Base-by-base conservation (phyloP, 2,797 vertebrate genomes). In the Enteromius treurensis region DNA sequence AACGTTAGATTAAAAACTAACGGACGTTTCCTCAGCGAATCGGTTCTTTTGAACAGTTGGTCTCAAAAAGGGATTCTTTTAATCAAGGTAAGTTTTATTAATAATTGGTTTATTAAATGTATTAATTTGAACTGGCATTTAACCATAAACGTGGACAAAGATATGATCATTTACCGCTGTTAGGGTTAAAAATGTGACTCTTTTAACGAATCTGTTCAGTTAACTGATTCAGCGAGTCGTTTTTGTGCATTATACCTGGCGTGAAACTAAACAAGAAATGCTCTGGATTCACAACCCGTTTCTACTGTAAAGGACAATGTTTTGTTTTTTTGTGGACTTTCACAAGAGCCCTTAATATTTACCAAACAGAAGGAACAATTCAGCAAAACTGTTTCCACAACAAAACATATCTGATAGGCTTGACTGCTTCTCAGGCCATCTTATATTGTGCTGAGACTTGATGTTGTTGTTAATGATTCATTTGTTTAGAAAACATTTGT, bases 1-100 rank as follows among this genome's bases (percentile, higher is more conserved):
- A 26, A 26, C 26, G 26, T 26, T 8, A 75, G 23, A n/a, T 84
- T 64, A 51, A 79, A 69, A 7, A 85, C 49, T 9, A 74, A 79
- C 74, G 79, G 73, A 70, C 74, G 26, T 26, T 26, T 26, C 23
- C 26, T 75, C 5, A 37, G 15, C 5, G 10, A 74, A 3, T n/a
- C 5, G 47, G 10, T 74, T 53, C 70, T 53, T 73, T 51, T 2
- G 8, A 49, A 49, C n/a, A 4, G 9, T 69, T 70, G 42, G 13
- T 7, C 45, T 29, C 40, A 9, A 49, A 49, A 71, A 1, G 15
- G 42, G 15, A 8, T 45, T 70, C 1, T 8, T 70, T 45, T 45
- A 47, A n/a, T 21, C 3, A 0, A 71, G 58, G 4, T 3, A 73
- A 1, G 3, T 51, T 73, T 49, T 11, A 32, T 74, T 53, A 32